phyloP scores from a whole-genome alignment of 2,888 invertebrate species.

The Eurois occulta region DNA sequence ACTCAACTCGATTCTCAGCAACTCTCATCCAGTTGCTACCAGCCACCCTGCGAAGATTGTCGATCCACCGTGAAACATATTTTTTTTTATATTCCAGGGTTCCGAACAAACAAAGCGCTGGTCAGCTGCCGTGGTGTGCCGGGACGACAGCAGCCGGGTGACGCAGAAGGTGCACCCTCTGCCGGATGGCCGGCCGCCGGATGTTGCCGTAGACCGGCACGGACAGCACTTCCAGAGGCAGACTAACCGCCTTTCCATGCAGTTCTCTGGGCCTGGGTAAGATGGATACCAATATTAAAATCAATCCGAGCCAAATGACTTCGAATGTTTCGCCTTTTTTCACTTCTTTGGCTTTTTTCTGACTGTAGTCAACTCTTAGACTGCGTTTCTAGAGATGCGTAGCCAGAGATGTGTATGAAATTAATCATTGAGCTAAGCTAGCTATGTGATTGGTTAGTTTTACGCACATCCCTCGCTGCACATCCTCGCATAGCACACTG shows the following conservation, averaged over 20 bases:
- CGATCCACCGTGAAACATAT: no score
- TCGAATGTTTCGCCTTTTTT: background rate
- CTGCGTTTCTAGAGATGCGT: background rate
- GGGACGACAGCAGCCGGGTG: constrained; percentile 87
- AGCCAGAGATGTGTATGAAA: background rate
- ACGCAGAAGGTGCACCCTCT: constrained; percentile 80
- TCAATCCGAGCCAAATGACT: background rate
- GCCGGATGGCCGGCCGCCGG: constrained; percentile 78
- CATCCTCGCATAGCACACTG: no score
- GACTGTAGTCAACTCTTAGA: background rate
- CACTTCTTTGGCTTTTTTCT: background rate
- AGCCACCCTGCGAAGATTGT: no score
- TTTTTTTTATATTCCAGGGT: constrained; percentile 73
- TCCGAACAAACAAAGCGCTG: constrained; percentile 93
- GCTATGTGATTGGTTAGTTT: background rate
- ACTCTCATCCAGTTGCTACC: no score
- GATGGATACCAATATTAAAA: constrained; percentile 56
- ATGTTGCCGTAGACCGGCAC: constrained; percentile 76
- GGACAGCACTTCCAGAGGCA: constrained; percentile 89
- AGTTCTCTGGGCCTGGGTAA: constrained; percentile 95
- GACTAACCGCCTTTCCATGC: constrained; percentile 95
- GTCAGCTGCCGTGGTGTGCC: constrained; percentile 95
- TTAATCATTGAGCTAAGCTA: background rate
- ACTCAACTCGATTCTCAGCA: no score
- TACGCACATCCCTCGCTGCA: background rate